A percentile compares a stretch with the other conserved stretches of the same genome.
These are phyloP conservation scores for Xestia c-nigrum DNA, from an alignment of 2,888 invertebrate genomes.

Conservation along the genomic window DNA sequence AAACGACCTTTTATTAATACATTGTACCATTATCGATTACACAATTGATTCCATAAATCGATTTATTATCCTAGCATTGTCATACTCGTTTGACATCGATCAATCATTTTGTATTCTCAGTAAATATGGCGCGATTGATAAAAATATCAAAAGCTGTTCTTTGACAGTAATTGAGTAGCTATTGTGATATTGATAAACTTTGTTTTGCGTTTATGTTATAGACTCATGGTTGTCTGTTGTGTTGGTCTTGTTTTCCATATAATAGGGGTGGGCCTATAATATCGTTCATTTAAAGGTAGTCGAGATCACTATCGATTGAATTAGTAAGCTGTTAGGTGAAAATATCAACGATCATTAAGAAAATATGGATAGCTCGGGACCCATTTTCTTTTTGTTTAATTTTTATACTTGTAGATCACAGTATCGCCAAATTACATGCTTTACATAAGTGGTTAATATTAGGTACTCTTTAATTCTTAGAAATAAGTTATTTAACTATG, in stretches of 20 bases:
- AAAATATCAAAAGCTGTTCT: slow-evolving; percentile 74
- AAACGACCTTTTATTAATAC: slow-evolving; percentile 49
- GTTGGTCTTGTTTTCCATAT: slow-evolving; percentile 18
- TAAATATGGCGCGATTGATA: slow-evolving; percentile 71
- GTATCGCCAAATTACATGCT: neutral
- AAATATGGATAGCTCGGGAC: neutral
- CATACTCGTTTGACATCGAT: slow-evolving; percentile 70
- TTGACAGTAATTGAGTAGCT: slow-evolving; percentile 80
- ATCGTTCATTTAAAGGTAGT: neutral
- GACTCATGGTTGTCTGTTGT: neutral
- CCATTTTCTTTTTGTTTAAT: neutral
- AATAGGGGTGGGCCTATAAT: slow-evolving; percentile 22
- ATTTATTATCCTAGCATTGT: slow-evolving; percentile 69
- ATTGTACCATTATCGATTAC: slow-evolving; percentile 65
- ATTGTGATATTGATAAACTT: slow-evolving; percentile 69
- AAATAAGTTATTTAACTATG: neutral
- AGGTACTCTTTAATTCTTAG: neutral
- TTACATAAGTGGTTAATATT: neutral
- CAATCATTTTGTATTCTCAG: slow-evolving; percentile 70
- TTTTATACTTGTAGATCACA: neutral
- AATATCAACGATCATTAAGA: neutral
- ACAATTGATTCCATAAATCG: slow-evolving; percentile 66
- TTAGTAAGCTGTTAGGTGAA: neutral
- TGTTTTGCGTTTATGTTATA: slow-evolving; percentile 39
- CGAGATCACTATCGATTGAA: slow-evolving; percentile 2